Evolutionary conservation across 2,113 vertebrate species (phyloP), one percentile per base, ranked within the genome.

Genomic region (Crypturellus undulatus): DNA sequence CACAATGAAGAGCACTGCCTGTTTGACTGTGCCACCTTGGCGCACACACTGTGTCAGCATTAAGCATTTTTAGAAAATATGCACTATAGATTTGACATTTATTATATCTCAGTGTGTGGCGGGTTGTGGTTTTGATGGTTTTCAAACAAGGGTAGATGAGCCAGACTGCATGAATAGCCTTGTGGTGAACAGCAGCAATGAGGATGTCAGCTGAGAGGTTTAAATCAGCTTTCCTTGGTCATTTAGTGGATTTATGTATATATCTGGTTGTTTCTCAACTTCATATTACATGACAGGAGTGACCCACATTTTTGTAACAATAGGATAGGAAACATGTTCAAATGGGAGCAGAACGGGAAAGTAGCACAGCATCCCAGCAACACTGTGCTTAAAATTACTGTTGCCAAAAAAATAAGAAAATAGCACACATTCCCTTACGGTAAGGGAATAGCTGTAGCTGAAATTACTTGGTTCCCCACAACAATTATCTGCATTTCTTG

Each of bases 181-280:
- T 22, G 71, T 88, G 79, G 3, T 83, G 82, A 93, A 69, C 54
- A 94, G 54, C 79, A 63, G 85, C 95, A 91, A 95, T 90, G 76
- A 96, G 79, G 64, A 88, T 93, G 88, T 93, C 92, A 94, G 49
- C 2, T 42, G 79, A 95, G 85, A 90, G 72, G 90, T 92, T 94
- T 83, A 94, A 95, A 95, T 86, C 71, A 92, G 71, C 10, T 86
- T 92, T 69, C 19, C 45, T 70, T 49, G 73, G 45, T 83, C 6
- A 63, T 96, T 93, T 90, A 86, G 83, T 94, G 85, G 68, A 96
- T 91, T 96, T 90, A 93, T 92, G 71, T 65, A 42, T 40, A 26
- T 70, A 59, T 90, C 75, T 73, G 18, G 12, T 83, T 1, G 0
- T 83, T 90, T 92, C 59, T 96, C 90, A 90, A 2, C 45, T 77